Evolutionary conservation across 1,140 invertebrate genomes (phyloP), one percentile per base, ranked within the genome.

Genomic region (Drosophila kurseongensis): DNA sequence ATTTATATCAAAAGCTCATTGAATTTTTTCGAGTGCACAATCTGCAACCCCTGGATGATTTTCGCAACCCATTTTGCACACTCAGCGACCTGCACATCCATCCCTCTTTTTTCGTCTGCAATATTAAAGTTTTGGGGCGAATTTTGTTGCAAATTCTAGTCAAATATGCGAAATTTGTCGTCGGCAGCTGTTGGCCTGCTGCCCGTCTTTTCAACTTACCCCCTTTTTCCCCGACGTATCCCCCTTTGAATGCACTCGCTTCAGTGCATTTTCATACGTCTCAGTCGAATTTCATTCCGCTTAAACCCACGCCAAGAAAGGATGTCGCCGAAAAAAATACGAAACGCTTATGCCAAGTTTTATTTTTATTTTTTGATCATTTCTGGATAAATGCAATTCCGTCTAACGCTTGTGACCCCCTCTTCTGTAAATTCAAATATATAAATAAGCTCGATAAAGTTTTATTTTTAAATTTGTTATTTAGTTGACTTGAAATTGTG

Each of bases 71-170:
- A 48, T 69, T 57, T 44, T 41, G 67, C 67, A 55, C 63, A 69
- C 50, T 69, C 67, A 47, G 67, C 67, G 67, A 69, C 67, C 67
- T 71, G 67, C 40, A 47, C 50, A 57, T 71, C 65, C 65, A 71
- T 35, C 66, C 65, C 62, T 16, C 10, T 16, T 67, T 57, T 57
- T 69, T 44, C 12, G 16, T 23, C 42, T 47, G 35, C 44, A 38
- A 57, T 48, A 71, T 57, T 71, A 71, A 71, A 71, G 65, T 69
- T 69, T 69, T 69, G 63, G 29, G 29, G 41, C 65, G 52, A 41
- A 35, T 69, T 69, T 68, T 71, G 67, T 69, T 71, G 67, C 65
- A 69, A 71, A 69, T 71, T 71, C 65, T 71, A 48, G 50, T 45
- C 51, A 71, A 71, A 71, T 69, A 57, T 57, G 52, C 67, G 42